Conservation (phyloP, 1,140 invertebrate genomes). For the Scaptomyza graminum region DNA sequence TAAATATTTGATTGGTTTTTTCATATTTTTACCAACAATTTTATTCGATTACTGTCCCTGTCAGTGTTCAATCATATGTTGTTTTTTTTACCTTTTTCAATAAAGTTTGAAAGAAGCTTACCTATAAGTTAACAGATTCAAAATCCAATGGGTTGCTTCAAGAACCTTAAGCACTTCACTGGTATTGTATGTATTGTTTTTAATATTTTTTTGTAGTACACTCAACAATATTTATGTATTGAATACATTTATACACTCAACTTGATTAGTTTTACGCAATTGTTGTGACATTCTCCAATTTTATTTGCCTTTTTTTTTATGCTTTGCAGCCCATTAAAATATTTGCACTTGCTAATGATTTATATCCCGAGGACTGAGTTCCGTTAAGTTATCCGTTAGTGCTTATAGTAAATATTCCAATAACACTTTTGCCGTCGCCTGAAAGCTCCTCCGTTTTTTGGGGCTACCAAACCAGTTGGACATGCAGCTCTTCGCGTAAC, state of each 20-base stretch:
- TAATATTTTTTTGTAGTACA: slow-evolving; percentile 15
- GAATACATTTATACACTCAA: slow-evolving; percentile 41
- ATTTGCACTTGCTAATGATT: slow-evolving; percentile 8
- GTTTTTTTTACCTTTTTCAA: not conserved
- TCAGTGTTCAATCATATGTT: not conserved
- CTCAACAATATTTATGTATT: slow-evolving; percentile 43
- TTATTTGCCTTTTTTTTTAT: slow-evolving; percentile 28
- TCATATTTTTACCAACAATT: not conserved
- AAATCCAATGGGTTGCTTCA: slow-evolving; percentile 48
- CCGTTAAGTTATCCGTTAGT: slow-evolving; percentile 22
- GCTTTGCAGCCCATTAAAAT: slow-evolving; percentile 31
- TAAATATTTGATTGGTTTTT: not conserved
- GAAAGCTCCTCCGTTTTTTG: slow-evolving; percentile 10
- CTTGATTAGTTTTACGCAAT: slow-evolving; percentile 30
- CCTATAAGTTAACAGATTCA: slow-evolving; percentile 24
- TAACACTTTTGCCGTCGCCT: slow-evolving; percentile 48
- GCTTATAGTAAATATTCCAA: slow-evolving; percentile 28
- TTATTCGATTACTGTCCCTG: not conserved
- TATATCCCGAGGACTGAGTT: slow-evolving; percentile 26
- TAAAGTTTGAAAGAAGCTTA: slow-evolving; percentile 19
- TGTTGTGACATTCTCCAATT: slow-evolving; percentile 33
- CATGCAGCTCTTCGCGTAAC: slow-evolving; percentile 22
- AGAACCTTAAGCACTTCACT: slow-evolving; percentile 50
- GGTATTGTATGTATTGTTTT: slow-evolving; percentile 24
- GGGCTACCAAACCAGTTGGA: slow-evolving; percentile 25